Evolutionary conservation across 2,888 invertebrate species (phyloP).

Genomic region (Cynaeus angustus): DNA sequence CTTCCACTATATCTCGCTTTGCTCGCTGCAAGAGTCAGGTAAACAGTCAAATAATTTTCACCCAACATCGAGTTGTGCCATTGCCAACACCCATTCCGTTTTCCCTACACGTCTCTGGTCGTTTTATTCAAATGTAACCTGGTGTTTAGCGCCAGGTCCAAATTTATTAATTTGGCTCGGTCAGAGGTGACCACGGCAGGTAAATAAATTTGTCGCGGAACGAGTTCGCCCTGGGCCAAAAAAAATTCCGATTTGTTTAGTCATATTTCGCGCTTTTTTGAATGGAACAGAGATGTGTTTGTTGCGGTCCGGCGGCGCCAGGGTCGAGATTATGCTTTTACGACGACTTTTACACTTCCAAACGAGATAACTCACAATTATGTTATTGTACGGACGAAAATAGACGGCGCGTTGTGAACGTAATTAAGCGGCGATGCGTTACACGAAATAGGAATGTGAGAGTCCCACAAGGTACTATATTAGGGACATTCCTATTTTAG

Average conservation of each 20-base stretch:
- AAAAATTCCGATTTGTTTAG: slow-evolving; percentile 33
- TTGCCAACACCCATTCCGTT: background rate
- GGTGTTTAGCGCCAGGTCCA: slow-evolving; percentile 24
- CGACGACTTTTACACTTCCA: slow-evolving; percentile 48
- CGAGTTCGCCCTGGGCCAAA: slow-evolving; percentile 24
- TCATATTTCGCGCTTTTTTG: slow-evolving; percentile 23
- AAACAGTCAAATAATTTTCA: too few species aligned
- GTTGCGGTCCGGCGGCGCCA: slow-evolving; percentile 38
- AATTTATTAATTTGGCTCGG: slow-evolving; percentile 37
- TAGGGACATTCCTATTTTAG: background rate
- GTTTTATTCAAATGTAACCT: slow-evolving; percentile 15
- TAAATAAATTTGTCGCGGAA: slow-evolving; percentile 33
- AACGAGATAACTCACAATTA: slow-evolving; percentile 44
- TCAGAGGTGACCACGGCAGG: slow-evolving; percentile 29
- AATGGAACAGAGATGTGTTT: slow-evolving; percentile 24
- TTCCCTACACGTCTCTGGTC: background rate
- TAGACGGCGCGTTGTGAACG: slow-evolving; percentile 19
- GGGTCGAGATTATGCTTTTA: slow-evolving; percentile 38
- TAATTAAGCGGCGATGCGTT: slow-evolving; percentile 16
- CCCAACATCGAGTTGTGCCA: too few species aligned
- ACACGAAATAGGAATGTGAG: slow-evolving; percentile 6
- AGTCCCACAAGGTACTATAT: background rate
- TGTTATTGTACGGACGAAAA: slow-evolving; percentile 43
- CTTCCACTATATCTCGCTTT: too few species aligned
- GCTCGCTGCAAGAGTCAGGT: too few species aligned